Percentiles rank a stretch among this genome's conserved stretches.
Conservation (phyloP, 2,113 vertebrate species). For the Callionymus lyra region DNA sequence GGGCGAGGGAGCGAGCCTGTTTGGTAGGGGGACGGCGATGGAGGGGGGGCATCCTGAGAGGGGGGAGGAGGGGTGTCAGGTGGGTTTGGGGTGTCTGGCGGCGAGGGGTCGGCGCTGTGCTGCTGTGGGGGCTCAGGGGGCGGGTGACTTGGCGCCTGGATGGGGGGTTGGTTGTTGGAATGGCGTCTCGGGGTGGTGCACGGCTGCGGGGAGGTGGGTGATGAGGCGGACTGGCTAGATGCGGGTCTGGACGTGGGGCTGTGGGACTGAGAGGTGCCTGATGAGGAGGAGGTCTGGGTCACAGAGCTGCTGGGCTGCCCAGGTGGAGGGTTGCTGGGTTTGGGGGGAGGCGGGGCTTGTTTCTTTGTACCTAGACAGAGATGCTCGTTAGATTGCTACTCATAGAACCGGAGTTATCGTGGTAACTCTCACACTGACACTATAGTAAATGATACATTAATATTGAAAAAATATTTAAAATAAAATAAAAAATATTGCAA, state of each 20-base stretch:
- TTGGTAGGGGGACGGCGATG: conserved; percentile 53
- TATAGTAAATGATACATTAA: no score
- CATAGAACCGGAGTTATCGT: no score
- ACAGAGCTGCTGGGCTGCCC: conserved; percentile 69
- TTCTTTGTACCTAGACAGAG: conserved; percentile 80
- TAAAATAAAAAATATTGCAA: no score
- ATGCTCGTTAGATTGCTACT: neutral
- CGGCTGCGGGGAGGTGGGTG: conserved; percentile 59
- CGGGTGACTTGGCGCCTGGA: conserved; percentile 88
- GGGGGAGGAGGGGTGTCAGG: conserved; percentile 78
- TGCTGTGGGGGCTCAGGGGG: conserved; percentile 88
- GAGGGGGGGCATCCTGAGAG: conserved; percentile 50
- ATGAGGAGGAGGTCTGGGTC: conserved; percentile 39
- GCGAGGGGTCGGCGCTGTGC: conserved; percentile 65
- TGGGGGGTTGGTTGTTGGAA: conserved; percentile 75
- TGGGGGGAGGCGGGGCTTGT: conserved; percentile 89
- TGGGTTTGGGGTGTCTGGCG: conserved; percentile 80
- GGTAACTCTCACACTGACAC: no score
- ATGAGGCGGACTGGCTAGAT: conserved; percentile 61
- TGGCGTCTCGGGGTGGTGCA: conserved; percentile 70
- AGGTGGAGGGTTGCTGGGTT: conserved; percentile 80
- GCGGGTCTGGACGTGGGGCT: conserved; percentile 70
- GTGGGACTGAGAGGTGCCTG: conserved; percentile 62
- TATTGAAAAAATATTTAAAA: no score
- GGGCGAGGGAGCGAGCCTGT: conserved; percentile 76